These are phyloP conservation scores for Formicarius rufipectus DNA, from an alignment of 2,113 vertebrate species.

Conservation along the genomic window DNA sequence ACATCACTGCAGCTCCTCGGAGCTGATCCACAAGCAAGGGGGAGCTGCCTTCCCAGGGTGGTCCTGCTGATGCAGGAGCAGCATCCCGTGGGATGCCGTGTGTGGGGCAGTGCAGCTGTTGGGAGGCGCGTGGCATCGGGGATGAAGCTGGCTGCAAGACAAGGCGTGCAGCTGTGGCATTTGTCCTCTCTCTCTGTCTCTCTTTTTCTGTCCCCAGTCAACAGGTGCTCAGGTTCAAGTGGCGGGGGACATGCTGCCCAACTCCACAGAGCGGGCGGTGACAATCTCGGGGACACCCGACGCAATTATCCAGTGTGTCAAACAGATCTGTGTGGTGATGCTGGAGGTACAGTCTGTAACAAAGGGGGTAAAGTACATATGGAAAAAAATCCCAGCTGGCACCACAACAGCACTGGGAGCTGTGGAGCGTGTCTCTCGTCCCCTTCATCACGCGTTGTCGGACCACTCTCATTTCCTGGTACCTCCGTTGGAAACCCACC, in stretches of 20 bases:
- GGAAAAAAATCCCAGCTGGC: background rate
- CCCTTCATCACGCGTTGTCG: background rate
- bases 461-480: conserved; percentile 38
- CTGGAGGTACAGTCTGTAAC: conserved; percentile 89
- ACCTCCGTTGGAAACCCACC: background rate
- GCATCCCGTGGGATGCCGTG: rapidly evolving
- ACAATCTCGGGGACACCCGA: conserved; percentile 98
- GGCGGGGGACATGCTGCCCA: conserved; percentile 97
- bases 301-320: conserved; percentile 98
- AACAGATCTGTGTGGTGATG: conserved; percentile 99
- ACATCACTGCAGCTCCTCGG: rapidly evolving
- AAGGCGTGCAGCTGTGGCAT: background rate
- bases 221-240: conserved; percentile 98
- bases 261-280: conserved; percentile 96
- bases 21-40: rapidly evolving
- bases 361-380: conserved; percentile 65
- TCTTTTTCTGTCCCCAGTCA: conserved; percentile 78
- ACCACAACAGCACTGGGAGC: background rate
- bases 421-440: background rate
- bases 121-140: rapidly evolving
- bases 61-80: background rate
- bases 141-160: background rate
- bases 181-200: background rate
- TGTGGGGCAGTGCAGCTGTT: rapidly evolving
- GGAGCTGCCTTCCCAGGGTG: background rate